Evolutionary conservation across 2,888 invertebrate genomes (phyloP), one percentile per base, ranked within the genome.

Genomic region (Creontiades dilutus): DNA sequence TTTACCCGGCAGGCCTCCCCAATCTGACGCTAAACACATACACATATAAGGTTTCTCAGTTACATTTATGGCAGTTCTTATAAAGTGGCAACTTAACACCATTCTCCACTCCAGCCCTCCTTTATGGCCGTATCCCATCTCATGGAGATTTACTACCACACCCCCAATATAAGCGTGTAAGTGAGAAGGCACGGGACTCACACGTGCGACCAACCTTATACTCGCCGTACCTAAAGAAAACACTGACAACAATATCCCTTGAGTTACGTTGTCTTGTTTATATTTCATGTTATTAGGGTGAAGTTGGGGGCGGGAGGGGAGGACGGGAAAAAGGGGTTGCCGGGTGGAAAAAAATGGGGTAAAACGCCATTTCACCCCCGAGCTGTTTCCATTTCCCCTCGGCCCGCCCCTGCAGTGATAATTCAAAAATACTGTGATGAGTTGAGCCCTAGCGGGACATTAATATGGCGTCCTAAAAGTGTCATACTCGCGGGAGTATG

Each of bases 231-330:
- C 52, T 27, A 86, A 86, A 86, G 85, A 85, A 52, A 86, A 55
- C 61, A 86, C 86, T 57, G 55, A 68, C 86, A 85, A 55, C 85
- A 86, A 86, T 86, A 86, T 86, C 86, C 61, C 68, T 37, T 61
- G 86, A 86, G 86, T 86, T 86, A 86, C 68, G 61, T 86, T 48
- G 86, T 68, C 86, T 86, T 86, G 86, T 86, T 86, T 86, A 86
- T 86, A 86, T 86, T 86, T 86, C 86, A 86, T 86, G 68, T 37
- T 86, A 86, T 68, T 61, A 86, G 82, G 82, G 82, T 12, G 82
- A 82, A 23, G 19, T 14, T 81, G 82, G 82, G 23, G 46, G 61
- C 23, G n/a, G n/a, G 55, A 0, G 28, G 55, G 23, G n/a, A n/a
- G n/a, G 88, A 27, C 75, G 86, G 86, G 61, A 14, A 28, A 16